Evolutionary conservation across 2,797 vertebrate species (phyloP).

Genomic region (Serranus cabrilla): DNA sequence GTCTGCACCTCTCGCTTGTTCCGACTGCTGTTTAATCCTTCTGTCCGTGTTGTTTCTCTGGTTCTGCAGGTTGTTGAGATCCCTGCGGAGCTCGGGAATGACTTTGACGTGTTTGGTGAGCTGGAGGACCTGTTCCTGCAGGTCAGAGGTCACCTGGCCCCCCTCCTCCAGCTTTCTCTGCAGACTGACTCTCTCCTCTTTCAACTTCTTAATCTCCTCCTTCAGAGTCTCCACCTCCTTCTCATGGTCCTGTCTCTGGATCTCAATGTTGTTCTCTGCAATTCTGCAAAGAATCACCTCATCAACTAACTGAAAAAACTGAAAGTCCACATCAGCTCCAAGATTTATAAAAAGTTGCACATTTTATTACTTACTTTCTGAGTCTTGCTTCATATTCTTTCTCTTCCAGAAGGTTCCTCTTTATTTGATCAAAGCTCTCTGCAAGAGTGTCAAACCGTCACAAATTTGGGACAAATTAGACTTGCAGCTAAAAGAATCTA

Average conservation of each 20-base stretch:
- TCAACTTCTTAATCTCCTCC: slow-evolving; percentile 88
- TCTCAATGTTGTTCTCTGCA: slow-evolving; percentile 92
- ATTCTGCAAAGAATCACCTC: slow-evolving; percentile 80
- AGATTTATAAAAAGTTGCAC: neutral
- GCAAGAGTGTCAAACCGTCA: slow-evolving; percentile 53
- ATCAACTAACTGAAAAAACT: slow-evolving; percentile 1
- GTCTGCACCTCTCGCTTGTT: slow-evolving; percentile 90
- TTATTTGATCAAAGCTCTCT: slow-evolving; percentile 93
- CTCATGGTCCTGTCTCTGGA: slow-evolving; percentile 90
- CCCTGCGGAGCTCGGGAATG: slow-evolving; percentile 93
- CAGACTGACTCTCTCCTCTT: slow-evolving; percentile 86
- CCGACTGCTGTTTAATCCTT: slow-evolving; percentile 88
- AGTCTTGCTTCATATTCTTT: slow-evolving; percentile 90
- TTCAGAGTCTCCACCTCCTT: slow-evolving; percentile 87
- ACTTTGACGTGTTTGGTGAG: slow-evolving; percentile 90
- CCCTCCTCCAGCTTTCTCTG: slow-evolving; percentile 87
- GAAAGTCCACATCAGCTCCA: neutral
- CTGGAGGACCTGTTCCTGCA: slow-evolving; percentile 90
- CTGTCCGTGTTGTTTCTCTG: slow-evolving; percentile 89
- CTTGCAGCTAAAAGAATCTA: too few species aligned
- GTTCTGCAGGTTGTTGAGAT: slow-evolving; percentile 90
- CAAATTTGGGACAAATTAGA: neutral
- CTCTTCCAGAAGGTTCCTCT: slow-evolving; percentile 88
- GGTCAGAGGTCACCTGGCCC: slow-evolving; percentile 73
- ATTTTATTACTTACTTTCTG: slow-evolving; percentile 86